Evolutionary conservation across 2,797 vertebrate genomes (phyloP).

Genomic region (Rousettus madagascariensis): DNA sequence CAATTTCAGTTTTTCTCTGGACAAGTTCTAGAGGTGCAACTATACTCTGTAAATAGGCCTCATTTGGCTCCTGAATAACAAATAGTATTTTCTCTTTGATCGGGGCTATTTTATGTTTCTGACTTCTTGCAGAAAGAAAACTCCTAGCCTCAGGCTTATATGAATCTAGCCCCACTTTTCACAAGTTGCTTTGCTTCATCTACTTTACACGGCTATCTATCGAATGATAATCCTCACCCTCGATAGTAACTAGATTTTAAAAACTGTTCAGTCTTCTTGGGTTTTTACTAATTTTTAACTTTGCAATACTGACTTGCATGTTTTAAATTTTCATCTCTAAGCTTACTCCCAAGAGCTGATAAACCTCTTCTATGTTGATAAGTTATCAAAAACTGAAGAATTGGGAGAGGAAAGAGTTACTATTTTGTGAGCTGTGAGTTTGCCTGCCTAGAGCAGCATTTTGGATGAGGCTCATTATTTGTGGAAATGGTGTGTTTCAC

Average conservation of each 20-base stretch:
- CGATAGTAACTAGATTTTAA: neutral
- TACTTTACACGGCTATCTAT: neutral
- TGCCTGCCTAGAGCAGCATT: neutral
- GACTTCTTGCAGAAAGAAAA: neutral
- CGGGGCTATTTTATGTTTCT: neutral
- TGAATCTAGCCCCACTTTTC: neutral
- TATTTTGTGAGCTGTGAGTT: neutral
- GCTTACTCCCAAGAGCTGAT: neutral
- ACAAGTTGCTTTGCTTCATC: neutral
- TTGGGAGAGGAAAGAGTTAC: neutral
- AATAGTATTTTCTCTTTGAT: neutral
- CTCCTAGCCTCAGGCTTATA: neutral
- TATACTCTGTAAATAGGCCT: neutral
- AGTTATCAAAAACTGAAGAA: neutral
- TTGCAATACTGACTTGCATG: neutral
- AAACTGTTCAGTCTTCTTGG: neutral
- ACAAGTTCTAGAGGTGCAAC: neutral
- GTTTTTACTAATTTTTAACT: neutral
- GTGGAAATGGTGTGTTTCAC: constrained; percentile 65
- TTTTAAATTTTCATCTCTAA: neutral
- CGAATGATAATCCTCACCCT: neutral
- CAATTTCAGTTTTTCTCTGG: neutral
- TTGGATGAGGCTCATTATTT: constrained; percentile 67
- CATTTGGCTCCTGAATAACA: neutral
- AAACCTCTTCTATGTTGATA: neutral